These are phyloP conservation scores for Coryphaenoides rupestris DNA, from an alignment of 2,113 vertebrate species.

Conservation along the genomic window DNA sequence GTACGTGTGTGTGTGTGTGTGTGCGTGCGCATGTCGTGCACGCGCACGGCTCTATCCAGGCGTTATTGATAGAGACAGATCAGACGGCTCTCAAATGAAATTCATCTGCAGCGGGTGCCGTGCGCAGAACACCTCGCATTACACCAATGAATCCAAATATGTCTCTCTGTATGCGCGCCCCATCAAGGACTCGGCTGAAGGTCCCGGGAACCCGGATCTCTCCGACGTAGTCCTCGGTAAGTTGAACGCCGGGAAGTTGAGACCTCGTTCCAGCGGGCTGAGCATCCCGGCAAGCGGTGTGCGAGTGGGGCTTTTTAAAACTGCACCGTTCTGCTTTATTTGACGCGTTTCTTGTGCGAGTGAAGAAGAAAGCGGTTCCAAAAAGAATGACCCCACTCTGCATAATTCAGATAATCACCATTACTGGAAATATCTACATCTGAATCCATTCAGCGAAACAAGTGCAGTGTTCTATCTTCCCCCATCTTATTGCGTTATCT, in stretches of 20 bases:
- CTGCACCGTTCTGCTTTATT: conserved; percentile 10
- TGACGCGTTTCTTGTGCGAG: conserved; percentile 17
- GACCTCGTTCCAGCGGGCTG: conserved; percentile 35
- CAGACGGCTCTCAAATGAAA: conserved; percentile 25
- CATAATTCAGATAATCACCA: conserved; percentile 28
- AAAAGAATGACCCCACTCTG: conserved; percentile 4
- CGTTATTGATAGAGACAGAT: conserved; percentile 14
- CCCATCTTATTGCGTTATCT: background rate
- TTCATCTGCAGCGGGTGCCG: conserved; percentile 28
- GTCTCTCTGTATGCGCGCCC: conserved; percentile 26
- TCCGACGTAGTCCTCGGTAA: conserved; percentile 28
- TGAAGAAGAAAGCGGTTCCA: conserved; percentile 6
- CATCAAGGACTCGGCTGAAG: conserved; percentile 28
- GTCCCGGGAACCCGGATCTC: conserved; percentile 14
- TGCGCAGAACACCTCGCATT: conserved; percentile 5
- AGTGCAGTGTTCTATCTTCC: background rate
- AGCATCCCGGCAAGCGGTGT: conserved; percentile 15
- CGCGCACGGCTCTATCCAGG: conserved; percentile 1
- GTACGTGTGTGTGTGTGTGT: conserved; percentile 15
- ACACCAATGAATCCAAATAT: conserved; percentile 47
- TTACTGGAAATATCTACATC: conserved; percentile 6
- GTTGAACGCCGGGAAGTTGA: conserved; percentile 27
- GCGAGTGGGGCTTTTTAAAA: conserved; percentile 18
- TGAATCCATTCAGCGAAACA: conserved; percentile 14
- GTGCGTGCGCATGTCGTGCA: too few species aligned